Base-by-base conservation (phyloP, 2,797 vertebrate genomes). In the Catharus ustulatus region DNA sequence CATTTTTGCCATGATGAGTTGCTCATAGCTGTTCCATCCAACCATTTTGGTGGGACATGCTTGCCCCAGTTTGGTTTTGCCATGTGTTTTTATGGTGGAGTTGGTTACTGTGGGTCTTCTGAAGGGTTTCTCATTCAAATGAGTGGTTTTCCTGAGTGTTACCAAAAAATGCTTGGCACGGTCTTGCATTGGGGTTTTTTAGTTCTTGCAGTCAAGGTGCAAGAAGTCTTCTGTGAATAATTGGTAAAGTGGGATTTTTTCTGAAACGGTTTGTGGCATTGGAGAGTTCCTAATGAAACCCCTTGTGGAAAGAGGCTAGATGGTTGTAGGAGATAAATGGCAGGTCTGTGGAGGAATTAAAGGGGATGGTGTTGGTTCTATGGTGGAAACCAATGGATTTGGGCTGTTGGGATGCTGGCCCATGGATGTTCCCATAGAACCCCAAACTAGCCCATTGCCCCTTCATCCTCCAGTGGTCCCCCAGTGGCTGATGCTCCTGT, bases 11-110 rank as follows among this genome's bases (percentile, higher is more conserved):
- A 9, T 66, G 68, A 30, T 54, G 46, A 46, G 14, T 76, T 93
- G 49, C 43, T 93, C 10, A 5, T 87, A 5, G 23, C 9, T 74
- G 34, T 77, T 88, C 45, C 66, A 67, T 86, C 7, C 21, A 4
- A 23, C 20, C 46, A 1, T 94, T 79, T 71, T 62, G 64, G 27
- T 89, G 80, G 34, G 59, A 18, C 5, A 6, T 0, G 1, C 40
- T 85, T 89, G 74, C 18, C 77, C n/a, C 21, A 9, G 57, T 81
- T 96, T 86, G 87, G 73, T 84, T 94, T 94, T 87, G 57, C 61
- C 38, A 6, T 42, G n/a, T 73, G 40, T 61, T 59, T 59, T 59
- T 3, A 4, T 83, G 83, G 52, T 91, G 61, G 55, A 88, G 34
- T 84, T 93, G 71, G 61, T 48, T 94, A 16, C 38, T 90, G 48